Evolutionary conservation across 2,888 invertebrate genomes (phyloP), one percentile per base, ranked within the genome.

Genomic region (Xylophagus ater): DNA sequence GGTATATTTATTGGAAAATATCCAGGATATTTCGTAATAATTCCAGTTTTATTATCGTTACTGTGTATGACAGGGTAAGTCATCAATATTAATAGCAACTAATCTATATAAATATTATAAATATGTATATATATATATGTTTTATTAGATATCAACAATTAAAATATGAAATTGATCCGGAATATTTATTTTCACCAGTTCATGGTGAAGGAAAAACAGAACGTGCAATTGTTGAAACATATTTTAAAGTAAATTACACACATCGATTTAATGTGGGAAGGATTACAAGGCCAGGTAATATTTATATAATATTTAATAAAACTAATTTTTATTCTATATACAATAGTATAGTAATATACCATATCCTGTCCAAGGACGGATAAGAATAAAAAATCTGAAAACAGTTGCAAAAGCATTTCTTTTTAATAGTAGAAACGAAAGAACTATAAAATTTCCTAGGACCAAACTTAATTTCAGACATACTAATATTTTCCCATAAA

Each of bases 91-190:
- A 12, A 18, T 32, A 18, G 4, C 7, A 15, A 18, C 6, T 20
- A 21, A 33, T 28, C 18, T 10, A 5, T 41, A 15, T 19, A 13
- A 28, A 7, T 26, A 12, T 29, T 29, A 12, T 29, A 23, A 23
- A 6, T 23, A 8, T 10, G 7, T 23, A 10, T 23, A 23, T 8
- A 23, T 23, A 23, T 8, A 23, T 8, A 8, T 26, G 6, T 12
- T 26, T 13, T 42, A 35, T 15, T 45, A 63, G 63, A 36, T 86
- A 83, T 65, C 90, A 90, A 66, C 73, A 76, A 59, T 73, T 90
- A 42, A 70, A 80, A 59, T 89, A 88, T 66, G 86, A 89, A 68
- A 89, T 89, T 67, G 90, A 90, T 63, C 90, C 90, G 1, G 90
- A 90, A 61, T 92, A 90, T 65, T 71, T 92, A 13, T 92, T 90